Evolutionary conservation across 1,140 invertebrate genomes (phyloP).

Genomic region (Cydia amplana): DNA sequence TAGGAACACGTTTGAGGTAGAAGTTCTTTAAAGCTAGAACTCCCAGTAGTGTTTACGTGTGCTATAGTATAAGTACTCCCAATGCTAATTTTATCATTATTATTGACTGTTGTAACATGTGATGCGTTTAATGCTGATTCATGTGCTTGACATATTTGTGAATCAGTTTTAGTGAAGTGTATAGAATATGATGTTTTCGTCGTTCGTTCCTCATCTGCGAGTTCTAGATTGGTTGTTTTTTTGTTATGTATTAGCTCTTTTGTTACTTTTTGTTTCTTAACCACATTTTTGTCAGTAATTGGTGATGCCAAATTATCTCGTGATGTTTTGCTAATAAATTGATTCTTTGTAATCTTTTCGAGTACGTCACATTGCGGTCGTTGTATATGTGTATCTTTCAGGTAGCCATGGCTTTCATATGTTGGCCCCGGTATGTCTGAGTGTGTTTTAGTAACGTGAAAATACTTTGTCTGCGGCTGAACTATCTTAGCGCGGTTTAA

Average conservation of each 20-base stretch:
- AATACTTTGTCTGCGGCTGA: not conserved
- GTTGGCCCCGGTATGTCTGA: constrained; percentile 38
- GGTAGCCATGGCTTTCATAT: constrained; percentile 48
- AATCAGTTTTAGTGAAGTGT: not conserved
- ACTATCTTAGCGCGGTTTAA: not conserved
- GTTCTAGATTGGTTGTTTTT: not conserved
- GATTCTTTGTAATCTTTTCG: not conserved
- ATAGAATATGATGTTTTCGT: constrained; percentile 10
- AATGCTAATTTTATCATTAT: not conserved
- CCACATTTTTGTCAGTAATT: not conserved
- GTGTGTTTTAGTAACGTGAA: not conserved
- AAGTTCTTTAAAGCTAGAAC: not conserved
- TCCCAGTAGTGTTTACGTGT: not conserved
- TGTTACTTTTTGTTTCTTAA: not conserved
- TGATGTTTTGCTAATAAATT: constrained; percentile 16
- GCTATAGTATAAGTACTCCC: constrained; percentile 12
- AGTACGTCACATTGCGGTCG: not conserved
- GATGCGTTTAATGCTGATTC: not conserved
- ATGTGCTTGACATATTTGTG: not conserved
- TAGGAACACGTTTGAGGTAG: not conserved
- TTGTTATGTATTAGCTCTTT: not conserved
- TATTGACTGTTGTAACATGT: not conserved
- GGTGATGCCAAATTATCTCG: constrained; percentile 8
- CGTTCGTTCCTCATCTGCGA: not conserved
- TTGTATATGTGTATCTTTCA: constrained; percentile 24